Percentiles rank a stretch among this genome's conserved stretches.
Conservation (phyloP, 2,888 invertebrate genomes). For the Callimorpha dominula region DNA sequence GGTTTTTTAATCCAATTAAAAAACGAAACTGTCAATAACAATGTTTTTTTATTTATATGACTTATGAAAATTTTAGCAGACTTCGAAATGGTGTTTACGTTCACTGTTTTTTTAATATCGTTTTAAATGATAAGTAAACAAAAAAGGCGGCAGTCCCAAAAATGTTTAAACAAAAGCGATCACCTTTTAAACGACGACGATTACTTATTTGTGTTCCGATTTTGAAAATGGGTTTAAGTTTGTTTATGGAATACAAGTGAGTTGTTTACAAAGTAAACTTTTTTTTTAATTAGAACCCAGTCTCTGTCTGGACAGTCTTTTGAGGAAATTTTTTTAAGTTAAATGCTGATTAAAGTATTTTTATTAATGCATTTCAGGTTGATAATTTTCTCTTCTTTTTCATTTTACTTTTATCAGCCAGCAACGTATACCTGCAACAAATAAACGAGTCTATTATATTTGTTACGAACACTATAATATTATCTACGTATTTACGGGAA, state of each 20-base stretch:
- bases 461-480: background rate
- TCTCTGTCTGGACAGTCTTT: slow-evolving; percentile 72
- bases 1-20: slow-evolving; percentile 13
- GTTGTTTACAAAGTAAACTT: slow-evolving; percentile 58
- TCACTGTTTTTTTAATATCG: slow-evolving; percentile 64
- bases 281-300: slow-evolving; percentile 54
- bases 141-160: slow-evolving; percentile 77
- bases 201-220: slow-evolving; percentile 79
- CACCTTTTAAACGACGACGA: slow-evolving; percentile 76
- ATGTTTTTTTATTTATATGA: slow-evolving; percentile 15
- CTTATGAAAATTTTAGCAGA: slow-evolving; percentile 22
- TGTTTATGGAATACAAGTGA: slow-evolving; percentile 51
- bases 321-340: slow-evolving; percentile 50
- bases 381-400: slow-evolving; percentile 80
- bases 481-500: background rate
- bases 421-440: slow-evolving; percentile 68
- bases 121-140: slow-evolving; percentile 68
- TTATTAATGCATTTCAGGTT: slow-evolving; percentile 31
- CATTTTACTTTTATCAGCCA: slow-evolving; percentile 67
- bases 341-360: slow-evolving; percentile 40
- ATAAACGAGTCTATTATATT: background rate
- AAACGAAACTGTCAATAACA: slow-evolving; percentile 16
- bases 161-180: slow-evolving; percentile 79
- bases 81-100: slow-evolving; percentile 43
- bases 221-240: slow-evolving; percentile 68